Base-by-base conservation (phyloP, 2,888 invertebrate species). In the Andrena praecox region DNA sequence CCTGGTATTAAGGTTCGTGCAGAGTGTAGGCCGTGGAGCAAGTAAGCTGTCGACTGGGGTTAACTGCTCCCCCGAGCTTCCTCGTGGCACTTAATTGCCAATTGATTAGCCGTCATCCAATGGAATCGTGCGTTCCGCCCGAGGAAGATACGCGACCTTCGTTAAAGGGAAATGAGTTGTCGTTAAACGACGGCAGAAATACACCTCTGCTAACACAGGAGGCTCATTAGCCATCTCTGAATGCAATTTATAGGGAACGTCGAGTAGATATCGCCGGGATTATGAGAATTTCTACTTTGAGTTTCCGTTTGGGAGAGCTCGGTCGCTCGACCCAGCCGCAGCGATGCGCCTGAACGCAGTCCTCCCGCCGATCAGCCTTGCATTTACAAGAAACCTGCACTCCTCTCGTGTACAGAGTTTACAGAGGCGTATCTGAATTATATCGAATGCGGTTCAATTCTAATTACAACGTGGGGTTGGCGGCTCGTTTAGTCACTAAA, bases 11-110 rank as follows among this genome's bases (percentile, higher is more conserved):
- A 83, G 52, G 63, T 70, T 66, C 52, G 69, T 72, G 70, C 33
- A 64, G 60, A 54, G 77, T 33, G 78, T 64, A 75, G 77, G 64
- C 77, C 63, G 77, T 59, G 42, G 80, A 80, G 72, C 71, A 80
- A 88, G 81, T 85, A 84, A 87, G 82, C 82, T 83, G 84, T 85
- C 82, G 69, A 82, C 69, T 73, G 50, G 48, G 69, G 80, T 74
- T 77, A 83, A 82, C 79, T 76, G 71, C 77, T 75, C 63, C 86
- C 71, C 77, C 42, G 42, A 69, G 71, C 82, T 79, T 78, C 62
- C 63, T 66, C 56, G 60, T 56, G 69, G 64, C 79, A 20, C 16
- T 73, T 78, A 68, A 70, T 70, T 35, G 54, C 10, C 60, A 42
- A 20, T 59, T 84, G 68, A 72, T 75, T 75, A 75, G 50, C 52